Conservation (phyloP, 1,140 invertebrate genomes). For the Antheraea pernyi region DNA sequence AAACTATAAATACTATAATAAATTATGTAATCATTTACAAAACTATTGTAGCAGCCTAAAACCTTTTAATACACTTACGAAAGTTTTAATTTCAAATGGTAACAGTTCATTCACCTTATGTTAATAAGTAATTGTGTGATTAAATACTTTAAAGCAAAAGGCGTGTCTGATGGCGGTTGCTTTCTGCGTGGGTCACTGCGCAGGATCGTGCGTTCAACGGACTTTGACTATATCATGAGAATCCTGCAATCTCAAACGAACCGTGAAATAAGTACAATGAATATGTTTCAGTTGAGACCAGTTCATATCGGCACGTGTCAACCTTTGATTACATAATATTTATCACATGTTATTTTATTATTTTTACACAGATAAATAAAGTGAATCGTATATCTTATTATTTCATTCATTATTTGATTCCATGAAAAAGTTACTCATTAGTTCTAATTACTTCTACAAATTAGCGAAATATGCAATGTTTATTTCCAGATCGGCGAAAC, state of each 20-base stretch:
- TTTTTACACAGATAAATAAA: too few species aligned
- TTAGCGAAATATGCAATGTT: too few species aligned
- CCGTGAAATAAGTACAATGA: neutral
- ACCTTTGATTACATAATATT: neutral
- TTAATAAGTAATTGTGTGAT: neutral
- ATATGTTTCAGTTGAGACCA: neutral
- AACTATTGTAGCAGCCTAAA: too few species aligned
- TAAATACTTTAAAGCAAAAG: slow-evolving; percentile 29
- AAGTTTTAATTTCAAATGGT: neutral
- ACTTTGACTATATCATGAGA: slow-evolving; percentile 1
- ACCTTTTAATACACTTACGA: too few species aligned
- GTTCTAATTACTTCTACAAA: too few species aligned
- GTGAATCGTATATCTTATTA: too few species aligned
- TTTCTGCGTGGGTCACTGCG: slow-evolving; percentile 42
- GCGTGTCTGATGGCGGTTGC: slow-evolving; percentile 40
- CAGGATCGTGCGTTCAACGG: slow-evolving; percentile 36
- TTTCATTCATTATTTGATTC: too few species aligned
- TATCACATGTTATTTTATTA: too few species aligned
- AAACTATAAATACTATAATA: too few species aligned
- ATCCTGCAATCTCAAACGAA: neutral
- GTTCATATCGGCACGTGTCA: neutral
- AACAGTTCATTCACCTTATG: neutral
- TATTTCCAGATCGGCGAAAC: too few species aligned
- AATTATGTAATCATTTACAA: too few species aligned
- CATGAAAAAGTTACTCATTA: too few species aligned